Base-by-base conservation (phyloP, 2,797 vertebrate genomes). In the Myotis daubentonii region DNA sequence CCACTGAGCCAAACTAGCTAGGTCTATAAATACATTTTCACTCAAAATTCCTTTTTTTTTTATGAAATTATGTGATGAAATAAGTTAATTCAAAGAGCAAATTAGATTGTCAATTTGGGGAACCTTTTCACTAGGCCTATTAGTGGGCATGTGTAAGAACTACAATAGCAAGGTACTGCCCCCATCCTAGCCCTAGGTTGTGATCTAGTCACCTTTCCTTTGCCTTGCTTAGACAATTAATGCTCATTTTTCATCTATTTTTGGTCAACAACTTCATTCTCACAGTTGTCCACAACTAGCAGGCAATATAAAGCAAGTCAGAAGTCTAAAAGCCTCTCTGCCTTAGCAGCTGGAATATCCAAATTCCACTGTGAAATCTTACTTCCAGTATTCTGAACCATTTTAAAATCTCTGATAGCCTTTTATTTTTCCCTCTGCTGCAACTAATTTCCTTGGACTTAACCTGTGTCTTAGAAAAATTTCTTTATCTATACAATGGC, bases 161-260 rank as follows among this genome's bases (percentile, higher is more conserved):
- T 57, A 44, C 1, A 25, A 6, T 38, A 17, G 10, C 22, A 74
- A 81, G 17, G 2, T 16, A 68, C 3, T 9, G 6, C 8, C 11
- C 2, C 1, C 1, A 74, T 3, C 13, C 11, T 30, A 47, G 3
- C 16, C 4, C 2, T 30, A 22, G 23, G 0, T 1, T 74, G 0
- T 51, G 23, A 62, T 74, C 30, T 47, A 60, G 11, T 57, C 6
- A 84, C 23, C 33, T 41, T n/a, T 44, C 10, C 3, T 22, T 7
- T 80, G 28, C 6, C 3, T 65, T 81, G 5, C 15, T 81, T 82
- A 72, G 51, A 92, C 38, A 4, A 88, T 20, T 89, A 68, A 51
- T 19, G 25, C 20, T 25, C 19, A 25, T 62, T 81, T 89, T 78
- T 33, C 25, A 62, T 44, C 11, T 53, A 6, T 2, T 49, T 57